Evolutionary conservation across 2,113 vertebrate species (phyloP), one percentile per base, ranked within the genome.

Genomic region (Sinocyclocheilus rhinocerous): DNA sequence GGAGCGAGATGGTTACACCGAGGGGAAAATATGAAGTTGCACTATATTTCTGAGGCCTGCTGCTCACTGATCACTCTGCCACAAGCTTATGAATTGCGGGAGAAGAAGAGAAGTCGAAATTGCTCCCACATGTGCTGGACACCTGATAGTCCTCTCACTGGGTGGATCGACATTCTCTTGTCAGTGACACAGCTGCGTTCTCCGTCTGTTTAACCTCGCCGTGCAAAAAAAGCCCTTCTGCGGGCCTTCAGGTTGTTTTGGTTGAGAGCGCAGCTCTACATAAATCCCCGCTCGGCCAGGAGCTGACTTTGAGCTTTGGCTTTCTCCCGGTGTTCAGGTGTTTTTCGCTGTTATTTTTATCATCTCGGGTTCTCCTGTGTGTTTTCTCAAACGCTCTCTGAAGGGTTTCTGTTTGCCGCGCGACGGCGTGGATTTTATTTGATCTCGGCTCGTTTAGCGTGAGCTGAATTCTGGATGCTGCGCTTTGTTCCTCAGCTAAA

Each of bases 121-220:
- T 39, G 90, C 91, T 94, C 92, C 93, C 94, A 93, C 91, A 93
- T 94, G 93, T 92, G 89, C 80, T 78, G 18, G 93, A 93, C 91
- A 95, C 93, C 93, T 94, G 94, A 94, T 95, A 89, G 90, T 91
- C 57, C 22, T 93, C 91, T 91, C 86, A 85, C 90, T 92, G 92
- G 91, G 90, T 91, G 92, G 91, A 92, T 91, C 92, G 92, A 94
- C 93, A 93, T 94, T 94, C 92, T 90, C 90, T 0, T 0, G 29
- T 65, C 83, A 90, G 90, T 90, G 92, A 93, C 92, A 93, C 91
- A 92, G 89, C 93, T 90, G 90, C 89, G 86, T 85, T 80, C 87
- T 63, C 89, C 52, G 86, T 91, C 90, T 91, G 89, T 88, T 88
- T 84, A 76, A 89, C 86, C 89, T 87, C 65, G 10, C n/a, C 11